Evolutionary conservation across 2,113 vertebrate species (phyloP).

Genomic region (Otolemur garnettii): DNA sequence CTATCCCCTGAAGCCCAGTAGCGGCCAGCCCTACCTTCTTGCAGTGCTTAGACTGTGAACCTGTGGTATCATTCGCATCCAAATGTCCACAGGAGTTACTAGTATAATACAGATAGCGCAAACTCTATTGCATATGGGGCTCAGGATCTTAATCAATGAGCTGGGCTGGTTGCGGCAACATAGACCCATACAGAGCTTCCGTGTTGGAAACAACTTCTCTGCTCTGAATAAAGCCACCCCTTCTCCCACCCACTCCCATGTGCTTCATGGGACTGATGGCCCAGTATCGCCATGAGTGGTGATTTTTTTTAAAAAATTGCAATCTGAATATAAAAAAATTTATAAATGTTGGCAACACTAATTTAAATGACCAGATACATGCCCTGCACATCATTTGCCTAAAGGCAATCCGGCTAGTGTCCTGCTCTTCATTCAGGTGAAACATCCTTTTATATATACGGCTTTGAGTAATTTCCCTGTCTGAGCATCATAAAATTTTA

Average conservation of each 20-base stretch:
- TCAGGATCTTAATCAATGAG: background rate
- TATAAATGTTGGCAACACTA: background rate
- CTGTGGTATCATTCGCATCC: background rate
- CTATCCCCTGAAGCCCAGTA: background rate
- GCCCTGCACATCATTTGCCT: background rate
- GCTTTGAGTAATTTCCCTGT: background rate
- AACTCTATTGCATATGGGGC: background rate
- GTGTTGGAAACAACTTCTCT: fast-evolving
- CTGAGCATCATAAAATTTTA: background rate
- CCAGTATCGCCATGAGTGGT: background rate
- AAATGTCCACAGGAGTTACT: background rate
- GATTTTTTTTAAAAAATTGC: background rate
- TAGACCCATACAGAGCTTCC: background rate
- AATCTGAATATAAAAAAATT: background rate
- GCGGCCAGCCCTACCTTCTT: background rate
- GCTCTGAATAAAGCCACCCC: background rate
- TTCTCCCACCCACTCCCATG: background rate
- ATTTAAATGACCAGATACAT: background rate
- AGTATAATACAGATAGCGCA: background rate
- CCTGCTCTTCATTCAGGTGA: background rate
- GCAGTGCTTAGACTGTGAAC: background rate
- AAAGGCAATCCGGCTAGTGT: background rate
- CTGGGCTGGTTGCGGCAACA: background rate
- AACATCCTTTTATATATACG: background rate
- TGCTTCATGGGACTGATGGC: no score